These are phyloP conservation scores for Nymphalis urticae DNA, from an alignment of 2,888 invertebrate genomes.

Conservation along the genomic window DNA sequence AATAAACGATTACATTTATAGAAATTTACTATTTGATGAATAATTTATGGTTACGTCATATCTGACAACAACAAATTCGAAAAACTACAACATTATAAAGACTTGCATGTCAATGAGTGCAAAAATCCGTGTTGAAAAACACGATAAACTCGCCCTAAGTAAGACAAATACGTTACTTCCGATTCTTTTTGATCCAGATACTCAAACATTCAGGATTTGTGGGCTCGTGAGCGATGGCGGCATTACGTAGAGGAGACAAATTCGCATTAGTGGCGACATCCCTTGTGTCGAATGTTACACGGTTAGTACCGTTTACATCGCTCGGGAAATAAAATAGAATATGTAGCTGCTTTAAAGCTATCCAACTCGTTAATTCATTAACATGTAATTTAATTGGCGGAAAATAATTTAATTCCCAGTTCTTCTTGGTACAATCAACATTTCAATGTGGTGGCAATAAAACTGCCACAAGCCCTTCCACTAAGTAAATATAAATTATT, in stretches of 20 bases:
- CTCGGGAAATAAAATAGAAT: not conserved
- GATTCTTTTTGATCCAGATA: conserved; percentile 24
- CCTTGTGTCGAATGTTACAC: conserved; percentile 17
- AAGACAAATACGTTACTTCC: conserved; percentile 19
- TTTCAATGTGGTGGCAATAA: too few species aligned
- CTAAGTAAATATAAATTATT: too few species aligned
- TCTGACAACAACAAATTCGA: not conserved
- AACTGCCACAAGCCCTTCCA: too few species aligned
- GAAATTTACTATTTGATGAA: too few species aligned
- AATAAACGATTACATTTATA: too few species aligned
- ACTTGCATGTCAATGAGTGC: not conserved
- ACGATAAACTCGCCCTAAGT: conserved; percentile 10
- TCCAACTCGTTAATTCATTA: too few species aligned
- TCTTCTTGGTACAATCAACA: too few species aligned
- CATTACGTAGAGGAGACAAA: conserved; percentile 23
- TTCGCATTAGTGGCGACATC: conserved; percentile 9
- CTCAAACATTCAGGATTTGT: conserved; percentile 19
- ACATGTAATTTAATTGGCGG: too few species aligned
- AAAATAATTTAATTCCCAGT: too few species aligned
- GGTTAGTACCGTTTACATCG: not conserved
- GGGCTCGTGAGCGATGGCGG: conserved; percentile 23
- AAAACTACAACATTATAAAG: not conserved
- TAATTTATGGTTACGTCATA: not conserved
- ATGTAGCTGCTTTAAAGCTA: too few species aligned
- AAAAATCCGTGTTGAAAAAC: conserved; percentile 7